Percentiles rank a stretch among this genome's conserved stretches.
Conservation (phyloP, 2,797 vertebrate species). For the Acomys russatus region DNA sequence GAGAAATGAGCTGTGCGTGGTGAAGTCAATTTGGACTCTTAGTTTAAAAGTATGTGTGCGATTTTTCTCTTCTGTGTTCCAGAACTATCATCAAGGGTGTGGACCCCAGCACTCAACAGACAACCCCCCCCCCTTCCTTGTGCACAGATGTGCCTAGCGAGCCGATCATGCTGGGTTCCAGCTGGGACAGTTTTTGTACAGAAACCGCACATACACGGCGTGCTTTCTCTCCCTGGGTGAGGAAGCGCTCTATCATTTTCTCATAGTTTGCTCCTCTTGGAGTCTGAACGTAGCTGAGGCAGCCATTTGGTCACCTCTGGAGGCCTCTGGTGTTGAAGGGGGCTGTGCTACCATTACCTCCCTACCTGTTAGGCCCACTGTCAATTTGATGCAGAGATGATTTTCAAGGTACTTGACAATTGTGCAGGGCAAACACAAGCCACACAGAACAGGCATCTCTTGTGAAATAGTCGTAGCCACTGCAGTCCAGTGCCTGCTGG, state of each 20-base stretch:
- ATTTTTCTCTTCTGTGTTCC: conserved; percentile 51
- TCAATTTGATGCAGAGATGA: conserved; percentile 56
- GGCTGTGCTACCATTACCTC: background rate
- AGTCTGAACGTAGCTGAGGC: background rate
- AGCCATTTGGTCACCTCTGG: conserved; percentile 52
- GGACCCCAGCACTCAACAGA: conserved; percentile 10
- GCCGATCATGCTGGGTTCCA: background rate
- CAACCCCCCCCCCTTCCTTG: conserved; percentile 31
- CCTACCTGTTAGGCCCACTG: conserved; percentile 1
- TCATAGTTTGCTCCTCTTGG: conserved; percentile 22
- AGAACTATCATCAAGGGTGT: background rate
- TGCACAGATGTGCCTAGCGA: conserved; percentile 65
- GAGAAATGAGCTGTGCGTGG: conserved; percentile 31
- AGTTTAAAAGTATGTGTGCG: conserved; percentile 52
- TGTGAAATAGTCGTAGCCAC: background rate
- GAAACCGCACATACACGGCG: no score
- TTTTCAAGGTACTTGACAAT: conserved; percentile 71
- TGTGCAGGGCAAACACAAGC: background rate
- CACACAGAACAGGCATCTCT: conserved; percentile 4
- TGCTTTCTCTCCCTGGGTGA: conserved; percentile 24
- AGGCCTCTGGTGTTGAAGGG: conserved; percentile 24
- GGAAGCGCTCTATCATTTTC: background rate
- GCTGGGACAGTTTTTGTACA: conserved; percentile 9
- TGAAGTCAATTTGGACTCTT: conserved; percentile 67
- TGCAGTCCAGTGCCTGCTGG: background rate